A percentile compares a stretch with the other conserved stretches of the same genome.
phyloP scores from a whole-genome alignment of 2,888 invertebrate genomes.

The Metopia argyrocephala region DNA sequence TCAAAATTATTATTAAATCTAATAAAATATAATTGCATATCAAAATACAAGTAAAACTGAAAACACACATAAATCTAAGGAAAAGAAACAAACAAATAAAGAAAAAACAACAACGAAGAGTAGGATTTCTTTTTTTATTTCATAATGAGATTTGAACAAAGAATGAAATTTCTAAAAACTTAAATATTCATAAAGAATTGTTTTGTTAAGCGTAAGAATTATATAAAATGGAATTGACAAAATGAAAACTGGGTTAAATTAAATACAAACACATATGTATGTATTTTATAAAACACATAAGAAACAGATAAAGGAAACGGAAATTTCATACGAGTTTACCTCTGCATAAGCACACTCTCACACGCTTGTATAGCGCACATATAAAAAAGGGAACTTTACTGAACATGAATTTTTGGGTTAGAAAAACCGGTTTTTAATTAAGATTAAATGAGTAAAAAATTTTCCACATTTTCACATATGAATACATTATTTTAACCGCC shows the following conservation, averaged over 20 bases:
- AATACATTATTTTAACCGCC: neutral
- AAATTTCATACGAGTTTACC: slow-evolving; percentile 16
- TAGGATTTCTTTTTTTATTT: slow-evolving; percentile 13
- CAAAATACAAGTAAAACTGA: slow-evolving; percentile 50
- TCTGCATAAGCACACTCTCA: too few species aligned
- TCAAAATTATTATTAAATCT: slow-evolving; percentile 57
- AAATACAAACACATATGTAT: slow-evolving; percentile 13
- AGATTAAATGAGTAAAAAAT: slow-evolving; percentile 73
- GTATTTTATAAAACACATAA: neutral
- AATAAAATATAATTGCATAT: slow-evolving; percentile 63
- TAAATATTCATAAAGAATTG: slow-evolving; percentile 38
- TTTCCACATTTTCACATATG: slow-evolving; percentile 32
- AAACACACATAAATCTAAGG: slow-evolving; percentile 43
- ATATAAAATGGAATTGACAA: slow-evolving; percentile 19
- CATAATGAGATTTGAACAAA: slow-evolving; percentile 40
- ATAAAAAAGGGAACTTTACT: too few species aligned
- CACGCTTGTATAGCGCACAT: too few species aligned
- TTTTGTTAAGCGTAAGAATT: slow-evolving; percentile 9
- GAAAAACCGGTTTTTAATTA: slow-evolving; percentile 76
- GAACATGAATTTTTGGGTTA: slow-evolving; percentile 61
- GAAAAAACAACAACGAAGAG: neutral
- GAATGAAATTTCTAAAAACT: slow-evolving; percentile 45
- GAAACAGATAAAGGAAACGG: slow-evolving; percentile 28
- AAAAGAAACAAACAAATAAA: slow-evolving; percentile 31
- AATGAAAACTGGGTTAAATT: slow-evolving; percentile 47